Percentiles rank a stretch among this genome's conserved stretches.
These are phyloP conservation scores for Micoletzkya japonica DNA, from an alignment of 2,888 invertebrate genomes.

Conservation along the genomic window DNA sequence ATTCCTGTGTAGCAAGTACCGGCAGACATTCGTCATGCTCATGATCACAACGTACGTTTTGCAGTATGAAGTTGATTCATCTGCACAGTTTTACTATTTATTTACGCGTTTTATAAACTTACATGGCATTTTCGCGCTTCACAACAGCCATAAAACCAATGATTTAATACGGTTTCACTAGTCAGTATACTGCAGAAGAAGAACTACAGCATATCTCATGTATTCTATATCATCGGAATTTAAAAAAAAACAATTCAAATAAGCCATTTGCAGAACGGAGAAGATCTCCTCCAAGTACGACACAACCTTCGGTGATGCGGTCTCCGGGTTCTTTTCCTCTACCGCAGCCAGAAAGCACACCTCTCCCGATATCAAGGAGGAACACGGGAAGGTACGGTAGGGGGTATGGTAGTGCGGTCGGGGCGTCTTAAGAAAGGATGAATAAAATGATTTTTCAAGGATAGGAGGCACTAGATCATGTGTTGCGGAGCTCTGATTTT, in stretches of 20 bases:
- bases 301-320: conserved; percentile 27
- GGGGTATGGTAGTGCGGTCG: background rate
- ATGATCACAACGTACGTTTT: conserved; percentile 28
- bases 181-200: too few species aligned
- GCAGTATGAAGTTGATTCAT: too few species aligned
- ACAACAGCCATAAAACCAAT: background rate
- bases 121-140: background rate
- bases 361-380: background rate
- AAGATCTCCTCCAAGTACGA: conserved; percentile 28
- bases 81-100: background rate
- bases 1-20: conserved; percentile 31
- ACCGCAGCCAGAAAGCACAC: conserved; percentile 3
- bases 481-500: too few species aligned
- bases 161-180: too few species aligned
- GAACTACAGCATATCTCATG: too few species aligned
- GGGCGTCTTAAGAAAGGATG: too few species aligned
- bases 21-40: conserved; percentile 32
- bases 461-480: too few species aligned
- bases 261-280: conserved; percentile 23
- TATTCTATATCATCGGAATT: too few species aligned
- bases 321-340: conserved; percentile 27
- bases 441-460: too few species aligned
- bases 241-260: too few species aligned
- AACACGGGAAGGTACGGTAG: conserved; percentile 15
- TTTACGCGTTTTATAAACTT: background rate